Conservation (phyloP, 2,797 vertebrate species). For the Rhabdophis nuchalis region DNA sequence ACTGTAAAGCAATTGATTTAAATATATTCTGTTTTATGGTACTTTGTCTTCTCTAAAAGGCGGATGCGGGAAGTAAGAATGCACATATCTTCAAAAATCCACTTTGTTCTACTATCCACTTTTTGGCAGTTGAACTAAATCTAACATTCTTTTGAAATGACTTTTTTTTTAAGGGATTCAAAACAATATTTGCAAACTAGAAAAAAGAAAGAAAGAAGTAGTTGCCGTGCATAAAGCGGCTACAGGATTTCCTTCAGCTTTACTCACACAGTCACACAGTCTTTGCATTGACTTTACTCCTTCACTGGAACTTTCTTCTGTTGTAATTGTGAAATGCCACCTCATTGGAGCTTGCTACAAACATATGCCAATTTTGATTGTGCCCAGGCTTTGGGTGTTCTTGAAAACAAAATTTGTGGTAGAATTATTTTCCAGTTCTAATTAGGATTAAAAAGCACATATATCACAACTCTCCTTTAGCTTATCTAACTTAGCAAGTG, state of each 20-base stretch:
- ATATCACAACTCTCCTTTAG: background rate
- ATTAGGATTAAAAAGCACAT: background rate
- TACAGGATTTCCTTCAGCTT: background rate
- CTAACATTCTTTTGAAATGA: background rate
- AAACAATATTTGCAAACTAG: background rate
- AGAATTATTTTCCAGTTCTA: background rate
- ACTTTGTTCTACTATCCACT: background rate
- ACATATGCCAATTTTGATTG: background rate
- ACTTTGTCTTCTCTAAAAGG: background rate
- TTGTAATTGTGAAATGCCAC: background rate
- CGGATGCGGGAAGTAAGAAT: background rate
- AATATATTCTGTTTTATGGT: background rate
- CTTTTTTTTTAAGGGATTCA: background rate
- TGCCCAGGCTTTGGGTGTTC: background rate
- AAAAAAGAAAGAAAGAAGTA: background rate
- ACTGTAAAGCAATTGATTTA: background rate
- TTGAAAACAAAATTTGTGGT: background rate
- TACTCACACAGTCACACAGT: background rate
- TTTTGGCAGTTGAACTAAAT: background rate
- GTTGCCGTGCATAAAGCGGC: background rate
- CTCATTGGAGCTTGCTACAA: background rate
- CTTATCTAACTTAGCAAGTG: no score
- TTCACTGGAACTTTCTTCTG: background rate
- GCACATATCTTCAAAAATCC: background rate
- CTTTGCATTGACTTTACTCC: background rate